Conservation (phyloP, 2,113 vertebrate species). For the Elephantulus edwardii region DNA sequence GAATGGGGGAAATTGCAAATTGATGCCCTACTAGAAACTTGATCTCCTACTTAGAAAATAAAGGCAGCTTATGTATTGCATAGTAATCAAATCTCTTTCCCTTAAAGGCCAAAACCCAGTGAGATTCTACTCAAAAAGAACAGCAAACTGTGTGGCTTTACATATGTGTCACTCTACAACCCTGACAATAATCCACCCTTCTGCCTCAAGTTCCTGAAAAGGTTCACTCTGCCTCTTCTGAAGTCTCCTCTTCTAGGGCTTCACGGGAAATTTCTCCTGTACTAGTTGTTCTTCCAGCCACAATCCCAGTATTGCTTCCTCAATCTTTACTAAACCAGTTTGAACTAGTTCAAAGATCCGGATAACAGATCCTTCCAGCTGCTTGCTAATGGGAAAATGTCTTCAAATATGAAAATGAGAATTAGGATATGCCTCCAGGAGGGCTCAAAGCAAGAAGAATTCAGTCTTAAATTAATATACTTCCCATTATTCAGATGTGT, state of each 20-base stretch:
- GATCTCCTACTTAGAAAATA: not conserved
- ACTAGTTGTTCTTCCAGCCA: not conserved
- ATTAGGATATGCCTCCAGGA: not conserved
- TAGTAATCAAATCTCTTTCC: not conserved
- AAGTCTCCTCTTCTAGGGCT: not conserved
- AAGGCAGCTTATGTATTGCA: not conserved
- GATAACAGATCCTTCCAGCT: not conserved
- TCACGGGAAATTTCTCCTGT: not conserved
- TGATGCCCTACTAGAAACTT: not conserved
- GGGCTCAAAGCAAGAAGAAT: conserved; percentile 12
- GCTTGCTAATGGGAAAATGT: not conserved
- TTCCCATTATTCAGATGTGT: not conserved
- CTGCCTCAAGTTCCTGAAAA: not conserved
- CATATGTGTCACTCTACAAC: not conserved
- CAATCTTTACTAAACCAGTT: not conserved
- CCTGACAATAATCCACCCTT: not conserved
- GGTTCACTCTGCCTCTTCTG: not conserved
- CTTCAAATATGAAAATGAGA: not conserved
- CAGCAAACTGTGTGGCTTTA: not conserved
- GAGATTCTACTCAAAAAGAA: not conserved
- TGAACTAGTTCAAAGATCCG: not conserved
- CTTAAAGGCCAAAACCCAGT: not conserved
- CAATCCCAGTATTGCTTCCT: not conserved
- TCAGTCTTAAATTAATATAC: not conserved
- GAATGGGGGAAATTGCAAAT: not conserved